Conservation (phyloP, 2,888 invertebrate genomes). For the Amiota mariae region DNA sequence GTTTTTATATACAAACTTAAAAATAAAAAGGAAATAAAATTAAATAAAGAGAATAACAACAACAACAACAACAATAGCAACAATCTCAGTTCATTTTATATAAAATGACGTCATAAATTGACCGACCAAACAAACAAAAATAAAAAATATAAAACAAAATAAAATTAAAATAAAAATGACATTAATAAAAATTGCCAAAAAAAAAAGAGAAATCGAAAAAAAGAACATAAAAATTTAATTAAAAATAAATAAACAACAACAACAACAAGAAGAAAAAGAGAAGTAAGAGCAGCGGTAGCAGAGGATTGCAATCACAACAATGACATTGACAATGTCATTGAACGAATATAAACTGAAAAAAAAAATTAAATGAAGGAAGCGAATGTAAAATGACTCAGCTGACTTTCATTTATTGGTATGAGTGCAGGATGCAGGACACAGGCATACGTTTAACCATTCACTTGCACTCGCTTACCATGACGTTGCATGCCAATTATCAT, state of each 20-base stretch:
- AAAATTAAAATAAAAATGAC: neutral
- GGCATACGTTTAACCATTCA: neutral
- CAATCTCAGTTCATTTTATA: neutral
- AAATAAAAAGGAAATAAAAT: neutral
- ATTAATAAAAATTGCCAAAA: conserved; percentile 33
- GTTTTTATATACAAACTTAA: neutral
- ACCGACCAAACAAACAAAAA: conserved; percentile 59
- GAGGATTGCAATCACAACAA: conserved; percentile 51
- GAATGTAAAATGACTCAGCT: conserved; percentile 46
- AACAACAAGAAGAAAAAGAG: conserved; percentile 35
- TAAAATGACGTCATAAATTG: conserved; percentile 61
- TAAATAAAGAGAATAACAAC: too few species aligned
- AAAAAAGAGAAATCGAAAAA: conserved; percentile 38
- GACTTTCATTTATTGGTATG: too few species aligned
- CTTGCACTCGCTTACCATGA: conserved; percentile 7
- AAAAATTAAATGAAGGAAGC: conserved; percentile 46
- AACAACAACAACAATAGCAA: neutral
- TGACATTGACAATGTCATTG: conserved; percentile 68
- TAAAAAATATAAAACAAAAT: neutral
- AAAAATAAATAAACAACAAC: conserved; percentile 41
- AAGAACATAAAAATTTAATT: conserved; percentile 47
- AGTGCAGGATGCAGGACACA: neutral
- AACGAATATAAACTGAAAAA: conserved; percentile 51
- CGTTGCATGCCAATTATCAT: conserved; percentile 60
- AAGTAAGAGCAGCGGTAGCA: neutral